These are phyloP conservation scores for Drosophila sproati DNA, from an alignment of 1,140 invertebrate species.

Conservation along the genomic window DNA sequence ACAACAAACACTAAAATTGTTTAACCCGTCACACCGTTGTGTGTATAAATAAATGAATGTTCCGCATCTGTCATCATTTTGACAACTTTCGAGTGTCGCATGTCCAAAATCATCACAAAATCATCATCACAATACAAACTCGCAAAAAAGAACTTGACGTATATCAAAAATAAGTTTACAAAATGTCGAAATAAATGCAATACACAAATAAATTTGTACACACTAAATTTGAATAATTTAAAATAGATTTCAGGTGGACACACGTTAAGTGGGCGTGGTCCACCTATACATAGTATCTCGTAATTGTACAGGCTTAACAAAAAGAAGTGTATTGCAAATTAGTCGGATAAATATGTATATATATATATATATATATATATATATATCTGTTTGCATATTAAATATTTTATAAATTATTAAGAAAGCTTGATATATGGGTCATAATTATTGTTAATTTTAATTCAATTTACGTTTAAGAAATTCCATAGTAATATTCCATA, in stretches of 20 bases:
- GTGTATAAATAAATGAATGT: slow-evolving; percentile 55
- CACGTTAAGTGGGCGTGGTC: neutral
- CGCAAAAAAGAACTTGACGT: slow-evolving; percentile 28
- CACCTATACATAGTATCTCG: neutral
- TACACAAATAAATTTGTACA: neutral
- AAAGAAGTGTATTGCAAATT: no score
- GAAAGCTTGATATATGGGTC: no score
- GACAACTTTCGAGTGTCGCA: slow-evolving; percentile 45
- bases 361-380: no score
- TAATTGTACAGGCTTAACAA: no score
- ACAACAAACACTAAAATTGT: slow-evolving; percentile 28
- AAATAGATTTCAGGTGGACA: neutral
- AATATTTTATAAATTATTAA: no score
- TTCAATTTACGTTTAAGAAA: no score
- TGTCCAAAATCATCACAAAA: slow-evolving; percentile 43
- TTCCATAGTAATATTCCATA: no score
- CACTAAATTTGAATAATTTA: neutral
- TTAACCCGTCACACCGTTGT: slow-evolving; percentile 2
- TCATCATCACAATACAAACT: slow-evolving; percentile 27
- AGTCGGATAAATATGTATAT: no score
- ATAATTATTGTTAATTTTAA: no score
- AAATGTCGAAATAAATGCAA: slow-evolving; percentile 7
- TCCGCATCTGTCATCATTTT: slow-evolving; percentile 68
- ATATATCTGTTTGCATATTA: no score
- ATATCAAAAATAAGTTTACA: slow-evolving; percentile 24